These are phyloP conservation scores for Choloepus didactylus DNA, from an alignment of 2,797 vertebrate species.

Conservation along the genomic window DNA sequence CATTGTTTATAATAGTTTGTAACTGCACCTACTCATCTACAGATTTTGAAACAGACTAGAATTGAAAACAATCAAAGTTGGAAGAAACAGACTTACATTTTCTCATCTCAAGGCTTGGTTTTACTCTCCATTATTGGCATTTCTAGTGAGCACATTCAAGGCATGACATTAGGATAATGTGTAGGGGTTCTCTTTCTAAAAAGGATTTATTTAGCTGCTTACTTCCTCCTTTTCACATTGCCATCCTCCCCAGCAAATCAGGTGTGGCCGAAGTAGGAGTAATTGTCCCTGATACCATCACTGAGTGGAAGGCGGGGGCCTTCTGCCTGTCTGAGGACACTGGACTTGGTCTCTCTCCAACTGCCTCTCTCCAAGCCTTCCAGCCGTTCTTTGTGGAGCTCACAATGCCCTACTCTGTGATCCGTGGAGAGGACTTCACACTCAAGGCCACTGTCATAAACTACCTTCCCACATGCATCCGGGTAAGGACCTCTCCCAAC, in stretches of 20 bases:
- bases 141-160: slow-evolving; percentile 1
- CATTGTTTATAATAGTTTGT: neutral
- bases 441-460: slow-evolving; percentile 93
- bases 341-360: slow-evolving; percentile 91
- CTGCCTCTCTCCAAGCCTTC: slow-evolving; percentile 89
- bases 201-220: neutral
- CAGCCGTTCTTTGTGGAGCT: slow-evolving; percentile 94
- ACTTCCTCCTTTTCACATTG: neutral
- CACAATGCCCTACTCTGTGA: slow-evolving; percentile 93
- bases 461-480: slow-evolving; percentile 91
- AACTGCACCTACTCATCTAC: neutral
- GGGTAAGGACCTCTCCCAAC: slow-evolving; percentile 87
- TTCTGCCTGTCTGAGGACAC: slow-evolving; percentile 85
- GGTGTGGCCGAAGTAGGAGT: slow-evolving; percentile 82
- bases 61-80: neutral
- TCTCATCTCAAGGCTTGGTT: neutral
- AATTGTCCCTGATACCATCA: slow-evolving; percentile 89
- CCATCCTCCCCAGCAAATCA: slow-evolving; percentile 71
- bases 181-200: neutral
- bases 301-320: slow-evolving; percentile 87
- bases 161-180: neutral
- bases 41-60: slow-evolving; percentile 12
- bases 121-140: neutral
- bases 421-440: slow-evolving; percentile 91
- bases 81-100: neutral